These are phyloP conservation scores for Molossus molossus DNA, from an alignment of 2,797 vertebrate genomes.

Conservation along the genomic window DNA sequence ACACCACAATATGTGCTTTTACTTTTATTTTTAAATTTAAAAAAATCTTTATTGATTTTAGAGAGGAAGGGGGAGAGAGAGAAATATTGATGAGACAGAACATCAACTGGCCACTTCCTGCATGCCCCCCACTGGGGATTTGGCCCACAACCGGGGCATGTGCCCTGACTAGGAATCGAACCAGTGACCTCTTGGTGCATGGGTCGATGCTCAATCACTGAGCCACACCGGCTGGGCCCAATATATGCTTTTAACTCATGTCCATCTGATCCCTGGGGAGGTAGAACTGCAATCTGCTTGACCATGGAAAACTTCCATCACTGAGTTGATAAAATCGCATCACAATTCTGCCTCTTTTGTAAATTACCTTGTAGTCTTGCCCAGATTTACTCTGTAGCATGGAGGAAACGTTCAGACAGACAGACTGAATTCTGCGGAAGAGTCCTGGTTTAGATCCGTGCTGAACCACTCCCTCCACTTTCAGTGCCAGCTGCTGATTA, in stretches of 20 bases:
- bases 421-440: conserved; percentile 98
- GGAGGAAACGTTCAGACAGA: conserved; percentile 97
- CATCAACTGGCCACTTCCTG: no score
- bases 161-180: no score
- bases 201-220: no score
- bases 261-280: background rate
- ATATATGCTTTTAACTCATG: background rate
- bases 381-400: conserved; percentile 96
- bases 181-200: no score
- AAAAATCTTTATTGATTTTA: no score
- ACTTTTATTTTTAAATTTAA: background rate
- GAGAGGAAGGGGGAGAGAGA: no score
- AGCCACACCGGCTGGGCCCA: background rate
- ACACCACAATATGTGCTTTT: background rate
- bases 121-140: no score
- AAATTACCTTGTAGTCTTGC: conserved; percentile 95
- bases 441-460: conserved; percentile 97
- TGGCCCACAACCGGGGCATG: no score
- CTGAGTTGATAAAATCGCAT: background rate
- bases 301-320: background rate
- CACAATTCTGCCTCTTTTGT: background rate
- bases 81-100: no score
- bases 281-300: background rate
- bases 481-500: conserved; percentile 97
- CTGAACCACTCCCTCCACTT: conserved; percentile 99